These are phyloP conservation scores for Callithrix jacchus DNA, from an alignment of 2,113 vertebrate genomes.

Conservation along the genomic window DNA sequence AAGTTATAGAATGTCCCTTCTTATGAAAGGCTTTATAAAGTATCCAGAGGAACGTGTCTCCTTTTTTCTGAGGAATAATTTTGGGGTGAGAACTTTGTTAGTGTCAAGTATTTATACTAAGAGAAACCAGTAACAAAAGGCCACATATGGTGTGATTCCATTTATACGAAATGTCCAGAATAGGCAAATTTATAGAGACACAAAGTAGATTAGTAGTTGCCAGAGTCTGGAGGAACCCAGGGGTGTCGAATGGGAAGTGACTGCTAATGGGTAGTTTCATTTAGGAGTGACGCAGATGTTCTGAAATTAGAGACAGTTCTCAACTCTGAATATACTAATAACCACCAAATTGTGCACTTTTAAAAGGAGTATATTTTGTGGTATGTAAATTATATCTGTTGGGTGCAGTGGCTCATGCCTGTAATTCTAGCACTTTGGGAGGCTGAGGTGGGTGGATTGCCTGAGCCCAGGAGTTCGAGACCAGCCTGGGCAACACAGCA, in stretches of 20 bases:
- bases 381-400: background rate
- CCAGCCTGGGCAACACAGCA: too few relatives aligned
- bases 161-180: constrained; percentile 28
- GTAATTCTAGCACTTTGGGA: too few relatives aligned
- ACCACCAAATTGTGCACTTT: background rate
- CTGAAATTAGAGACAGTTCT: background rate
- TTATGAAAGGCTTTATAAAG: constrained; percentile 6
- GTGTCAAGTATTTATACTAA: background rate
- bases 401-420: too few relatives aligned
- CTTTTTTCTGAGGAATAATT: constrained; percentile 20
- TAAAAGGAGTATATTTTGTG: background rate
- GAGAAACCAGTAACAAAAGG: background rate
- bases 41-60: background rate
- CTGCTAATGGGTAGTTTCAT: background rate
- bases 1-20: background rate
- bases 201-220: background rate
- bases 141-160: background rate
- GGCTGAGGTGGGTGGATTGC: too few relatives aligned
- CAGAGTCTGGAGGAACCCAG: background rate
- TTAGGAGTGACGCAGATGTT: background rate
- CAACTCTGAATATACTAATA: background rate
- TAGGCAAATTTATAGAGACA: background rate
- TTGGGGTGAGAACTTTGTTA: background rate
- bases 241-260: background rate
- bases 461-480: too few relatives aligned